Percentiles rank a stretch among this genome's conserved stretches.
Conservation (phyloP, 2,888 invertebrate genomes). For the Melikaiella ostensackeni region DNA sequence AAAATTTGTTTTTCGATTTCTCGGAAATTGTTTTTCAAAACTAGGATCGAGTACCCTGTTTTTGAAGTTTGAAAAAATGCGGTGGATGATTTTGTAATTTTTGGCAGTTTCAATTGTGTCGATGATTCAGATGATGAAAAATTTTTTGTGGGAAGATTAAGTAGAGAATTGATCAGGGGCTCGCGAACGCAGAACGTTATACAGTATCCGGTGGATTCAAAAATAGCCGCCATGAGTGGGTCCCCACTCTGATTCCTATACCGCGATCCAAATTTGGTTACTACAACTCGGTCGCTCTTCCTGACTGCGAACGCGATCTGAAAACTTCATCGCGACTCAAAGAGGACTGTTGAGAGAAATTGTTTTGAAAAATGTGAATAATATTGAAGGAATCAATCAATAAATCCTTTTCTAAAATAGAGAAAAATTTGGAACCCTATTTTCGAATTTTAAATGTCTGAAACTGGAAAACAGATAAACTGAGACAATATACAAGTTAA, state of each 20-base stretch:
- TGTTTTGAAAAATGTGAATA: not conserved
- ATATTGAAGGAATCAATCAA: not conserved
- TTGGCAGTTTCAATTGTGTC: not conserved
- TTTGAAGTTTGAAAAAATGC: no score
- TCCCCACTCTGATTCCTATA: constrained; percentile 74
- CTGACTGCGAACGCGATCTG: constrained; percentile 19
- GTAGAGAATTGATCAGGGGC: constrained; percentile 47
- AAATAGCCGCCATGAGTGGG: constrained; percentile 75
- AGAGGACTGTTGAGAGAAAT: not conserved
- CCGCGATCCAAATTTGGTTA: constrained; percentile 81
- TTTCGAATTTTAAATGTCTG: no score
- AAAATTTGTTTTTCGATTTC: not conserved
- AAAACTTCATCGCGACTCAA: constrained; percentile 18
- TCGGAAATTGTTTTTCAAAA: no score
- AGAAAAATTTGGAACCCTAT: no score
- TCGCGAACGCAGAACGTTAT: constrained; percentile 53
- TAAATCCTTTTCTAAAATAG: not conserved
- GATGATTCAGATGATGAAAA: constrained; percentile 25
- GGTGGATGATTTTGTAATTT: not conserved
- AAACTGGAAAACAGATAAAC: no score
- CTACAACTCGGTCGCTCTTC: constrained; percentile 72
- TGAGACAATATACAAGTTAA: no score
- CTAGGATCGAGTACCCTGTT: no score
- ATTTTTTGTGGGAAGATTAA: not conserved
- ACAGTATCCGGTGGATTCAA: constrained; percentile 72